Conservation (phyloP, 2,797 vertebrate genomes). For the Lagocephalus sceleratus region DNA sequence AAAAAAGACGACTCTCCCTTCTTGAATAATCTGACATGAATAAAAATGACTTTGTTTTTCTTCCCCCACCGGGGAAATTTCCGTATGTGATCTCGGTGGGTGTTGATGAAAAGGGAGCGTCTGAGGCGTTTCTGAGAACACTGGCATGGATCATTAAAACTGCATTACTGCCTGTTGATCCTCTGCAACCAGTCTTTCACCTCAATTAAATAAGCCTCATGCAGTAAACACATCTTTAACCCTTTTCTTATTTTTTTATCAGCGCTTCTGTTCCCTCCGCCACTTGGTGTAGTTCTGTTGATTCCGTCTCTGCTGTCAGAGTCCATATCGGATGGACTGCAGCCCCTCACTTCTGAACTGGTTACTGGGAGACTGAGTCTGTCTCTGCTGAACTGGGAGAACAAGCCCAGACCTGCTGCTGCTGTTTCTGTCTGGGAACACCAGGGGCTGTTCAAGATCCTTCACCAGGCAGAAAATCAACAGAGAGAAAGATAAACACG, state of each 20-base stretch:
- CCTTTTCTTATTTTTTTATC: conserved; percentile 23
- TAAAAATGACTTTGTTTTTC: conserved; percentile 41
- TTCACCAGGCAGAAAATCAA: neutral
- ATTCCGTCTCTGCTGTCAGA: conserved; percentile 35
- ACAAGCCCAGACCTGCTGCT: neutral
- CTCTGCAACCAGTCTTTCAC: conserved; percentile 31
- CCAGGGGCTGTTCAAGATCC: conserved; percentile 32
- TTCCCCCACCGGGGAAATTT: conserved; percentile 28
- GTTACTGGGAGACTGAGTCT: conserved; percentile 19
- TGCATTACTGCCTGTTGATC: conserved; percentile 16
- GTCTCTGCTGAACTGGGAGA: neutral
- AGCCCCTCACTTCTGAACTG: conserved; percentile 37
- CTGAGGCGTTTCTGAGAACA: conserved; percentile 28
- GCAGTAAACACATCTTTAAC: conserved; percentile 21
- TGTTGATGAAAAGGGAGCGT: conserved; percentile 42
- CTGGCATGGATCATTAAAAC: conserved; percentile 32
- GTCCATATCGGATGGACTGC: conserved; percentile 22
- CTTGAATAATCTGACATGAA: conserved; percentile 18
- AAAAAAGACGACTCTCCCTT: conserved; percentile 11
- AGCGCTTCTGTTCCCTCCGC: conserved; percentile 12
- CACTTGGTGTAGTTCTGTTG: conserved; percentile 49
- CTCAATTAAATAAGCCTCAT: conserved; percentile 30
- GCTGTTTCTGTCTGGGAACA: conserved; percentile 21
- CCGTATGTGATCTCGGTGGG: conserved; percentile 38
- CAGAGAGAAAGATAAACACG: too few relatives aligned